Base-by-base conservation (phyloP, 2,888 invertebrate genomes). In the Drosophila subquinaria region DNA sequence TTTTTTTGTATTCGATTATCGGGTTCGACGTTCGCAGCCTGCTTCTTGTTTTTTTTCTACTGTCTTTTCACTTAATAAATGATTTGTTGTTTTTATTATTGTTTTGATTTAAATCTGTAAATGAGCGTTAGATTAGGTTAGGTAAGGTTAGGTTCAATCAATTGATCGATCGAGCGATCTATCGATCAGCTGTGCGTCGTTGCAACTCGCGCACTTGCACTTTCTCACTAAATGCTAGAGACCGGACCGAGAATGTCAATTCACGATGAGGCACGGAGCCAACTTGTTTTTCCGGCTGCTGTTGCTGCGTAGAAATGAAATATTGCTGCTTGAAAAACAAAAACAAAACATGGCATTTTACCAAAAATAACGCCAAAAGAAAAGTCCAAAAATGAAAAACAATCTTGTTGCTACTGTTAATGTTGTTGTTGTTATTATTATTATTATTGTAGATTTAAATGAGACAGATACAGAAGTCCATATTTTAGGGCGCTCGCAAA, bases 331-430 rank as follows among this genome's bases (percentile, higher is more conserved):
- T 67, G 63, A 79, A 79, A 78, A 78, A 27, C 73, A 78, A 79
- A 69, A 77, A 75, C 59, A 59, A 73, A 65, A 79, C 69, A 87
- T 91, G 91, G 91, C 91, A 90, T 70, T 76, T 87, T 90, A 89
- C 91, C 91, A 91, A 91, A 88, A 83, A 91, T 57, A 83, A 77
- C 69, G 74, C 74, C 3, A 78, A 68, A 71, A 50, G 56, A 74
- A 69, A 66, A 72, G 65, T 77, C 70, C 77, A 80, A 82, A 74
- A 71, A 68, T 38, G 57, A 80, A 72, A 73, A 76, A 63, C 59
- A 70, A 76, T 77, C 33, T 62, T 64, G 52, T 48, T 67, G 47
- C 59, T 62, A 38, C 55, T 62, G 47, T 45, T 52, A n/a, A 30
- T 70, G 17, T 42, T 52, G 11, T 52, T 60, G 50, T 51, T 23